Base-by-base conservation (phyloP, 2,888 invertebrate species). In the Eucera pruinosa region DNA sequence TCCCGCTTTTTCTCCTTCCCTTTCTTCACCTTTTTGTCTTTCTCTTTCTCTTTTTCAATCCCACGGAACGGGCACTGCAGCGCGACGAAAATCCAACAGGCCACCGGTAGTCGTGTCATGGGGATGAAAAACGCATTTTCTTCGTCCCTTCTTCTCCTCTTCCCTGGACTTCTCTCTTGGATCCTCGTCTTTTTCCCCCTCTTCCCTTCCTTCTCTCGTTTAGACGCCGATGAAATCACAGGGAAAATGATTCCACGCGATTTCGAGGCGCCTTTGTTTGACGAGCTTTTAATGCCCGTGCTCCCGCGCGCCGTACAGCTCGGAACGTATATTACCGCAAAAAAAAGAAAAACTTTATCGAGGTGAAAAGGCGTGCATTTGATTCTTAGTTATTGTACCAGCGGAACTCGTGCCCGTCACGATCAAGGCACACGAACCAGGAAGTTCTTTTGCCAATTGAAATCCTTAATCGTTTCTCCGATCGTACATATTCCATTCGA, bases 41-140 rank as follows among this genome's bases (percentile, higher is more conserved):
- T 75, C 81, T 80, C 65, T 58, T 67, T 76, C 65, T 58, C 69
- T 76, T 81, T 74, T 75, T 70, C 68, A 62, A 80, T 67, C 77
- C 79, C 71, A 70, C 75, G 78, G 76, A 78, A 82, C 71, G 72
- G 77, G 69, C 64, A 78, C 72, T 45, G 82, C 82, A 81, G 68
- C 82, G 70, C 81, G 72, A 86, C 81, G 83, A 78, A 86, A 86
- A 84, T 78, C 74, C 73, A 65, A 50, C 76, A 77, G 76, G 64
- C 82, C 76, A 79, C 85, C 64, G 70, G 55, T 58, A 76, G 81
- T 36, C 72, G 73, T 86, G 85, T 81, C 84, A 81, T 79, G 81
- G 67, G 71, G 70, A 85, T 83, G 85, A 85, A 85, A 85, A 85
- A 83, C 74, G 76, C 70, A 60, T 76, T 81, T 82, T 72, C 81